Conservation (phyloP, 2,113 vertebrate genomes). For the Barnardius zonarius region DNA sequence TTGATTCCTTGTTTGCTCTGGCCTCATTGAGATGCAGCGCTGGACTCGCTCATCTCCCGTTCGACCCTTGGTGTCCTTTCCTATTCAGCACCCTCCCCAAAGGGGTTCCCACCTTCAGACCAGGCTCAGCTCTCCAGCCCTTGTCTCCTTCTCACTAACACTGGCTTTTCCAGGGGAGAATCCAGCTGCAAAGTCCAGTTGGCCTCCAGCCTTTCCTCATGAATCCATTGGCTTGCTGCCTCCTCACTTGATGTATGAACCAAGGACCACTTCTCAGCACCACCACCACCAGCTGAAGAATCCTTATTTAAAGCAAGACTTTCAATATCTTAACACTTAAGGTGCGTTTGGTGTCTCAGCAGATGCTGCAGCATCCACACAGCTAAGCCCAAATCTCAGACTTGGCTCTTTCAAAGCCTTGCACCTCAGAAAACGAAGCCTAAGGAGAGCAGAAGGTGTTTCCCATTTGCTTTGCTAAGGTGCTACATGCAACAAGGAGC, state of each 20-base stretch:
- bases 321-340: not conserved
- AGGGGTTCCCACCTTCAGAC: not conserved
- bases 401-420: not conserved
- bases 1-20: slow-evolving; percentile 63
- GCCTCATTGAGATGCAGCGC: slow-evolving; percentile 61
- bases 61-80: slow-evolving; percentile 43
- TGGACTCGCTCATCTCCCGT: not conserved
- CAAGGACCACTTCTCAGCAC: not conserved
- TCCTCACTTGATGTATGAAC: not conserved
- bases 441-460: not conserved
- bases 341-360: not conserved
- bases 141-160: not conserved
- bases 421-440: not conserved
- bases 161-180: not conserved
- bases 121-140: not conserved
- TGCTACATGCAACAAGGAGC: not conserved
- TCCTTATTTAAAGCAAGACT: not conserved
- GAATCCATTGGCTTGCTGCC: slow-evolving; percentile 23
- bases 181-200: not conserved
- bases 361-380: not conserved
- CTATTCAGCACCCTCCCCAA: not conserved
- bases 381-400: not conserved
- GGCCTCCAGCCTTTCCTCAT: not conserved
- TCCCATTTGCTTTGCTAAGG: not conserved
- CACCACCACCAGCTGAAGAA: slow-evolving; percentile 13